phyloP scores from a whole-genome alignment of 2,113 vertebrate species.

The Sterrhoptilus dennistouni region DNA sequence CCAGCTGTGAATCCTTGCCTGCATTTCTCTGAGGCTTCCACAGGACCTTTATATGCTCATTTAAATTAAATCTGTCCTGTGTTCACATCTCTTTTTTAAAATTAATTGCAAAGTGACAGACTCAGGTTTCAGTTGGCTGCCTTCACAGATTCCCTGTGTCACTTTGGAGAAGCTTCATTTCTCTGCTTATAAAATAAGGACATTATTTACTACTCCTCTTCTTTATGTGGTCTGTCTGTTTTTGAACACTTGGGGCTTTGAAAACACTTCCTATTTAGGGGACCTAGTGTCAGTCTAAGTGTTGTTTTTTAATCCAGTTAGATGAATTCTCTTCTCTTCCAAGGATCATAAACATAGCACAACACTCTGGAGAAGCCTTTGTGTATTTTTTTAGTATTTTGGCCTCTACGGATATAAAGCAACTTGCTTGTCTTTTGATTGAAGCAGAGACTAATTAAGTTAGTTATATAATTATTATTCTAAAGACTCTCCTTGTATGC shows the following conservation, averaged over 20 bases:
- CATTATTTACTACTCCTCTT: neutral
- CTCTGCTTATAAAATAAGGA: neutral
- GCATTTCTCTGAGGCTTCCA: neutral
- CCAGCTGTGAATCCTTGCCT: neutral
- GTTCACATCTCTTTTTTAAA: neutral
- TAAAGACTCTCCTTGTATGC: neutral
- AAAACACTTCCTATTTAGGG: neutral
- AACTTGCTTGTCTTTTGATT: neutral
- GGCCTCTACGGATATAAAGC: neutral
- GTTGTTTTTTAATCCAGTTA: neutral
- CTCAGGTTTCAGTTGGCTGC: neutral
- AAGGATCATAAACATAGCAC: neutral
- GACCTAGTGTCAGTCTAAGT: neutral
- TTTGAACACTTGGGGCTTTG: neutral
- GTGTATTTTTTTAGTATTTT: neutral
- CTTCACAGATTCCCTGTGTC: neutral
- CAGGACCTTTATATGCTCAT: neutral
- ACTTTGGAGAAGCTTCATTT: neutral
- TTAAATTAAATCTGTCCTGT: neutral
- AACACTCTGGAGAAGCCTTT: neutral
- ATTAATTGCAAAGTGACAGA: neutral
- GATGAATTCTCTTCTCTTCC: neutral
- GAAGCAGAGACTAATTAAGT: conserved; percentile 39
- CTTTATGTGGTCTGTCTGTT: neutral
- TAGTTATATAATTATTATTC: conserved; percentile 45